A percentile compares a stretch with the other conserved stretches of the same genome.
phyloP scores from a whole-genome alignment of 2,888 invertebrate species.

The Zaprionus bogoriensis region DNA sequence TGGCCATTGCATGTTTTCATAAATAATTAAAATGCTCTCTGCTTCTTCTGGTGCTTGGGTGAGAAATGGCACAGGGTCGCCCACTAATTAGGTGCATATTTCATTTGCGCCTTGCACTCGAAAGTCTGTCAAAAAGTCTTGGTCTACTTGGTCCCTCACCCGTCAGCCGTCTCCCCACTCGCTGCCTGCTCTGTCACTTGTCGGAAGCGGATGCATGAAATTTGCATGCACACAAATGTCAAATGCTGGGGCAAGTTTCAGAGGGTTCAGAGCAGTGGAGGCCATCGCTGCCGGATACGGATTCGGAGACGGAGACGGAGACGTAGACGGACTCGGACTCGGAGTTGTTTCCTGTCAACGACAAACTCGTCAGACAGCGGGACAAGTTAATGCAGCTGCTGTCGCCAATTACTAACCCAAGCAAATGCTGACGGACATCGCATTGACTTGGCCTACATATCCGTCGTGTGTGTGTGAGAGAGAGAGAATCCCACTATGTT shows the following conservation, averaged over 20 bases:
- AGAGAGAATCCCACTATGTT: slow-evolving; percentile 14
- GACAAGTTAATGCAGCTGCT: slow-evolving; percentile 33
- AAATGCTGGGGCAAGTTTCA: slow-evolving; percentile 9
- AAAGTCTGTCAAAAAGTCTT: slow-evolving; percentile 38
- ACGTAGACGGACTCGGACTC: slow-evolving; percentile 2
- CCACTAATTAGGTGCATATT: slow-evolving; percentile 64
- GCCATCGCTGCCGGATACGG: neutral
- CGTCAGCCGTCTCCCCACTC: neutral
- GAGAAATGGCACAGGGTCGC: slow-evolving; percentile 59
- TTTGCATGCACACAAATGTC: slow-evolving; percentile 44
- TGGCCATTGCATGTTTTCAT: slow-evolving; percentile 65
- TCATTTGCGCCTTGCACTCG: slow-evolving; percentile 32
- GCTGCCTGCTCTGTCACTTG: slow-evolving; percentile 20
- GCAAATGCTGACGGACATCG: neutral
- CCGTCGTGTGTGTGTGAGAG: neutral
- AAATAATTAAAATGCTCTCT: slow-evolving; percentile 65
- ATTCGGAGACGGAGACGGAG: neutral
- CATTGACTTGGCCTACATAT: slow-evolving; percentile 25
- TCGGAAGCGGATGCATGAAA: slow-evolving; percentile 57
- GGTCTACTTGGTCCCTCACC: neutral
- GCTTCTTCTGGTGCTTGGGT: slow-evolving; percentile 20
- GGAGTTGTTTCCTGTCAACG: slow-evolving; percentile 31
- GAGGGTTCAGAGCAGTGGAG: too few species aligned
- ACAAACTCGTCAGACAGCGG: slow-evolving; percentile 15
- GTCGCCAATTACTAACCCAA: slow-evolving; percentile 34